A percentile compares a stretch with the other conserved stretches of the same genome.
Conservation (phyloP, 2,888 invertebrate genomes). For the Criorhina ranunculi region DNA sequence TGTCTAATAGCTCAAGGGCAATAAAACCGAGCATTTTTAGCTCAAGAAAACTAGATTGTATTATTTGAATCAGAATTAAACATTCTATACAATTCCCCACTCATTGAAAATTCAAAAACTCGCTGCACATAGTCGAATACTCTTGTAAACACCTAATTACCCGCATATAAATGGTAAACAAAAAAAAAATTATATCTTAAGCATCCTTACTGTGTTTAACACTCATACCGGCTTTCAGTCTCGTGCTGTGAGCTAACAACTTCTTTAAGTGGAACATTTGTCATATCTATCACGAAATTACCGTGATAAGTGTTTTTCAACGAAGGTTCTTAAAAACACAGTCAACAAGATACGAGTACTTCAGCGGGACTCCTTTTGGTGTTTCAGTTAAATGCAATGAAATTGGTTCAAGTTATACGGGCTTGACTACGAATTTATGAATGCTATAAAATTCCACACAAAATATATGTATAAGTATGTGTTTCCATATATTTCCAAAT, state of each 20-base stretch:
- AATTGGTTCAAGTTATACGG: background rate
- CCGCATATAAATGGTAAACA: too few species aligned
- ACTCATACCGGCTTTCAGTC: background rate
- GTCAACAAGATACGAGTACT: background rate
- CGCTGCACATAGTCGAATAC: too few species aligned
- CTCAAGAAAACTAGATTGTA: too few species aligned
- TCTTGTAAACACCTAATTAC: too few species aligned
- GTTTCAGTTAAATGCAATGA: background rate
- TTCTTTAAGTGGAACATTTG: slow-evolving; percentile 48
- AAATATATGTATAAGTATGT: background rate
- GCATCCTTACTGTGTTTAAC: too few species aligned
- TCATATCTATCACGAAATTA: slow-evolving; percentile 31
- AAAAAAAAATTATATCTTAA: too few species aligned
- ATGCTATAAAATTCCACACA: too few species aligned
- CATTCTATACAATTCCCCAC: too few species aligned
- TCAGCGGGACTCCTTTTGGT: background rate
- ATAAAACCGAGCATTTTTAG: too few species aligned
- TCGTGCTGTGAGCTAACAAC: slow-evolving; percentile 41
- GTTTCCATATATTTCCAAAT: slow-evolving; percentile 3
- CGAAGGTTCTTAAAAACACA: slow-evolving; percentile 14
- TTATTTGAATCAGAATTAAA: too few species aligned
- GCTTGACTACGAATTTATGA: background rate
- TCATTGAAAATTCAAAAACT: too few species aligned
- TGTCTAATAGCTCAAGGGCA: too few species aligned
- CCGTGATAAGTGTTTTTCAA: slow-evolving; percentile 5